Evolutionary conservation across 1,140 invertebrate species (phyloP), one percentile per base, ranked within the genome.

Genomic region (Sesamia nonagrioides): DNA sequence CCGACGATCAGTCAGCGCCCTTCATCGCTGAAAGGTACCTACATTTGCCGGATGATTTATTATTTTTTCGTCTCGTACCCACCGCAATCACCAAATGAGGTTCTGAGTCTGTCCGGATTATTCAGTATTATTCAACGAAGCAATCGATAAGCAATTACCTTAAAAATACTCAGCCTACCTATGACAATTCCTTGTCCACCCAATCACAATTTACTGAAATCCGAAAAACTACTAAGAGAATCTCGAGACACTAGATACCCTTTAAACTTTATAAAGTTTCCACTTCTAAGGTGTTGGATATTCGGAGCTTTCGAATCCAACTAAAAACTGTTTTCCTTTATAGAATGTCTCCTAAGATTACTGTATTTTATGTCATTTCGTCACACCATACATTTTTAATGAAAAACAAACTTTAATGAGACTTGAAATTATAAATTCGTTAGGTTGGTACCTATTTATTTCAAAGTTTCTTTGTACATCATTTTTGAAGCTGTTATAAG

Each of bases 21-120:
- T 79, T 82, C 79, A 82, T 21, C 56, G 68, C 48, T 79, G 74
- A 79, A 83, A 88, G 76, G 82, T 80, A 74, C 78, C 79, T 71
- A 84, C 82, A 84, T 88, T 86, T 84, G 82, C 84, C 71, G 61
- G 69, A 86, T 87, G 79, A 84, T 81, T 85, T 83, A 82, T 82
- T 87, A 81, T 76, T 77, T 77, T 80, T 77, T 73, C 40, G 60
- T 45, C 35, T 27, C 35, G 54, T 11, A 56, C 42, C 79, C 7
- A 56, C 42, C 79, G 37, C 74, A 72, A 77, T 75, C 66, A 77
- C 35, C 52, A 40, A 45, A 71, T 27, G 45, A 42, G 50, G 50
- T 21, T 40, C 9, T n/a, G n/a, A 56, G 9, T 56, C 33, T 72
- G 40, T 72, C 35, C 15, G 18, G 66, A n/a, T 69, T 52, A 50